Evolutionary conservation across 1,140 invertebrate genomes (phyloP).

Genomic region (Megalopta genalis): DNA sequence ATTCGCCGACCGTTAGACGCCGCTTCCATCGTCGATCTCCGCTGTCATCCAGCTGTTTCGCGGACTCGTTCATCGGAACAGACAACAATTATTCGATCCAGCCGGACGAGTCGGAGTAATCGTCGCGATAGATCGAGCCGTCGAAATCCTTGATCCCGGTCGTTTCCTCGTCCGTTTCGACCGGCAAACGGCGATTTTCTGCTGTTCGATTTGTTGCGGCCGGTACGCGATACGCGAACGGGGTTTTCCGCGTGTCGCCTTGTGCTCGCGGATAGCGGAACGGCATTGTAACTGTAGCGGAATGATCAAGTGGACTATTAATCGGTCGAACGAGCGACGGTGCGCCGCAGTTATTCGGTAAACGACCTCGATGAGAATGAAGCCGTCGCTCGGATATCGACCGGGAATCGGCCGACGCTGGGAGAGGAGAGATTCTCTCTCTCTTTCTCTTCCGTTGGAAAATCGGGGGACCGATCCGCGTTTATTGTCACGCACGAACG

Average conservation of each 20-base stretch:
- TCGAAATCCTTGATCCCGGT: neutral
- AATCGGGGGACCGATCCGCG: neutral
- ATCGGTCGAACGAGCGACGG: slow-evolving; percentile 31
- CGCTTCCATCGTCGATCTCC: neutral
- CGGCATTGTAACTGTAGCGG: slow-evolving; percentile 24
- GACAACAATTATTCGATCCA: slow-evolving; percentile 1
- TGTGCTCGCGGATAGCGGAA: slow-evolving; percentile 9
- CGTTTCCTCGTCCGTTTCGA: neutral
- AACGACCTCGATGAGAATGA: slow-evolving; percentile 25
- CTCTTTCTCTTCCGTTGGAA: too few relatives aligned
- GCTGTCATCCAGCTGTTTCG: slow-evolving; percentile 1
- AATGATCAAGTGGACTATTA: slow-evolving; percentile 26
- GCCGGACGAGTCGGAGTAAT: neutral
- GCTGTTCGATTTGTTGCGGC: neutral
- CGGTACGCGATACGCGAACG: neutral
- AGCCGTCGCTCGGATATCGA: neutral
- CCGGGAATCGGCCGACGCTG: neutral
- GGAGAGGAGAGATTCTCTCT: neutral
- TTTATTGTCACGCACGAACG: slow-evolving; percentile 38
- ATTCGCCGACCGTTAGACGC: neutral
- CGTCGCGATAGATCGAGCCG: slow-evolving; percentile 14
- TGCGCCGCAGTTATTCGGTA: slow-evolving; percentile 29
- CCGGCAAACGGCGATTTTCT: neutral
- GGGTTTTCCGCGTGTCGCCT: slow-evolving; percentile 4
- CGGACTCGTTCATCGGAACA: slow-evolving; percentile 4